Percentiles rank a stretch among this genome's conserved stretches.
Evolutionary conservation across 2,888 invertebrate species (phyloP).

Genomic region (Drosophila monieri): DNA sequence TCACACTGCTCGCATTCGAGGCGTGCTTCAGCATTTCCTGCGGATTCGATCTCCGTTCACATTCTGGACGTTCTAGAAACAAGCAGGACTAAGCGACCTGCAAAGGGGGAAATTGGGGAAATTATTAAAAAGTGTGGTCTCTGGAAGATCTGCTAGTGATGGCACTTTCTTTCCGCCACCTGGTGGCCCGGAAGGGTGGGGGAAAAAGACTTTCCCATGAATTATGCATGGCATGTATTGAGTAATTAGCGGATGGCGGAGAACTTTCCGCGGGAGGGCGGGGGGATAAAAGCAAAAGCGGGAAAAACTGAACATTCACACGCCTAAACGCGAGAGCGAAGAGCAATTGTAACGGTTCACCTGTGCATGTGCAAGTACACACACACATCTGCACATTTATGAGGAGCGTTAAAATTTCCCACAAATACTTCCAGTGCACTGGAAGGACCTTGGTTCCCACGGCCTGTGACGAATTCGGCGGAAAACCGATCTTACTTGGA

Average conservation of each 20-base stretch:
- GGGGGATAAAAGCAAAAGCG: constrained; percentile 42
- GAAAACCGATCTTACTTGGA: constrained; percentile 13
- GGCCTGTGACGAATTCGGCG: constrained; percentile 1
- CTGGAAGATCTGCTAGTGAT: not conserved
- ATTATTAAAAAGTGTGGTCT: too few relatives aligned
- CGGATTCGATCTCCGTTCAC: constrained; percentile 26
- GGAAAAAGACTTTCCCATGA: constrained; percentile 38
- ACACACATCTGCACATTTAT: not conserved
- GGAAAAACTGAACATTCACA: constrained; percentile 22
- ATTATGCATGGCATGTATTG: constrained; percentile 31
- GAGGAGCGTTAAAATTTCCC: not conserved
- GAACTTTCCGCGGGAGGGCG: constrained; percentile 15
- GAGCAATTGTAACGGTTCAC: constrained; percentile 2
- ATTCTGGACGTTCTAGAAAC: constrained; percentile 16
- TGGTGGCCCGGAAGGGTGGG: not conserved
- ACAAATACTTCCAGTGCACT: not conserved
- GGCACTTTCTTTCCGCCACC: constrained; percentile 20
- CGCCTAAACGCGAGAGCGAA: constrained; percentile 7
- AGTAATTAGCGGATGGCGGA: constrained; percentile 36
- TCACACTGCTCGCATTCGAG: constrained; percentile 71
- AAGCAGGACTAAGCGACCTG: constrained; percentile 7
- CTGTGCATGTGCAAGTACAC: not conserved
- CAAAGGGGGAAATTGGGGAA: not conserved
- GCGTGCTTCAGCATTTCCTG: constrained; percentile 81
- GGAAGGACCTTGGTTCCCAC: constrained; percentile 21